phyloP scores from a whole-genome alignment of 2,888 invertebrate genomes.

The Lissonota sp. region DNA sequence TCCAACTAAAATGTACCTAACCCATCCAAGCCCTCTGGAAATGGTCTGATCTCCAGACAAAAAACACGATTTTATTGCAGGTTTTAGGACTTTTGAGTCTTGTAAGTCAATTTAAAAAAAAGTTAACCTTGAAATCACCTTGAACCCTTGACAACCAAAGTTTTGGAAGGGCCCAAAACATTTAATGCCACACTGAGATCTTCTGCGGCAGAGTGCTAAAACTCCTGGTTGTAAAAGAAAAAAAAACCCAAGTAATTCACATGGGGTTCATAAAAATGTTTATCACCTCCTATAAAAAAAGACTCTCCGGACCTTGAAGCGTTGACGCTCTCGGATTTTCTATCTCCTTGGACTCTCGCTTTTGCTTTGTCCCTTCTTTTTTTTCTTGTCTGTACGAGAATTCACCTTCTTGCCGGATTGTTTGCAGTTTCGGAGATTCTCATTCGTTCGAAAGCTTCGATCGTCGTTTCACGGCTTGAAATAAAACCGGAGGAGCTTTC shows the following conservation, averaged over 20 bases:
- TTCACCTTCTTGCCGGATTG: slow-evolving; percentile 53
- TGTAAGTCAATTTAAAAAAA: background rate
- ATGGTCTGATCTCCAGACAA: too few relatives aligned
- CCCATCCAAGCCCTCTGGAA: too few relatives aligned
- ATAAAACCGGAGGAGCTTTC: slow-evolving; percentile 12
- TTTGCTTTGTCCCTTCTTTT: slow-evolving; percentile 45
- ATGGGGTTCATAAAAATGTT: slow-evolving; percentile 82
- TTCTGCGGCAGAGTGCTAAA: slow-evolving; percentile 9
- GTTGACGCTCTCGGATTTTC: slow-evolving; percentile 64
- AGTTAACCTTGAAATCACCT: too few relatives aligned
- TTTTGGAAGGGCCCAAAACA: slow-evolving; percentile 42
- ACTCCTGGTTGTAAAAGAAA: slow-evolving; percentile 74
- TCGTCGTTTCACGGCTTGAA: slow-evolving; percentile 38
- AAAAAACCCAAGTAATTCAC: slow-evolving; percentile 78
- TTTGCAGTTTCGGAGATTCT: slow-evolving; percentile 54
- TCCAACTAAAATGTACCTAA: too few relatives aligned
- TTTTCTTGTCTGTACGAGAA: slow-evolving; percentile 34
- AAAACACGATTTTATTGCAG: too few relatives aligned
- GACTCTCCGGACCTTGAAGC: slow-evolving; percentile 58
- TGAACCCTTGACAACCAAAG: too few relatives aligned
- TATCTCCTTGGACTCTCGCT: slow-evolving; percentile 51
- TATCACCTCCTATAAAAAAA: slow-evolving; percentile 81
- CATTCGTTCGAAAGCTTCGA: slow-evolving; percentile 44
- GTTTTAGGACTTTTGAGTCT: too few relatives aligned
- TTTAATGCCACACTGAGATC: slow-evolving; percentile 27